Conservation (phyloP, 92 coral and sea anemone species). For the Parazoanthus darwini region DNA sequence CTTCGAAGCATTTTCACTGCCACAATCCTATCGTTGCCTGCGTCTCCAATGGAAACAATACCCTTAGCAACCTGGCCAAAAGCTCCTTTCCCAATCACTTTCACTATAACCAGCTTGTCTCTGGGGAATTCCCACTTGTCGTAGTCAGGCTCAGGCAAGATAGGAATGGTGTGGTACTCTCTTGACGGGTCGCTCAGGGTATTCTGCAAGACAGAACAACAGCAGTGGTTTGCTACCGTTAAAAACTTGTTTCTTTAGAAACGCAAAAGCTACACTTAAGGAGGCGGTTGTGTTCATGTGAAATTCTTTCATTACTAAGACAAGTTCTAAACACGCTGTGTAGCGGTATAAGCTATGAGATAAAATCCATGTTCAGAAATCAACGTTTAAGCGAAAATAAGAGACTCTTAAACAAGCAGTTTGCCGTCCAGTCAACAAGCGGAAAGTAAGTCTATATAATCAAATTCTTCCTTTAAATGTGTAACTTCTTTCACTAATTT, state of each 20-base stretch:
- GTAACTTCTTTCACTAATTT: no score
- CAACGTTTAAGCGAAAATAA: no score
- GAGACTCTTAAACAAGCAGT: no score
- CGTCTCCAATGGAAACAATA: slow-evolving; percentile 7
- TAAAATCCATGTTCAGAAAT: no score
- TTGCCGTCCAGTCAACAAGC: no score
- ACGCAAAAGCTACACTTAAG: neutral
- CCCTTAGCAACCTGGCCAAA: slow-evolving; percentile 46
- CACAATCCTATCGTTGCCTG: slow-evolving; percentile 14
- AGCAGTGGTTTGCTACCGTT: neutral
- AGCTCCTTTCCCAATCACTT: slow-evolving; percentile 43
- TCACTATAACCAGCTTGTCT: slow-evolving; percentile 33
- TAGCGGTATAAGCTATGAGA: neutral
- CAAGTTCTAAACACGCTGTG: no score
- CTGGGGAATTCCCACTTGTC: slow-evolving; percentile 41
- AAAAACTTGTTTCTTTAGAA: neutral
- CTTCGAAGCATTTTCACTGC: slow-evolving; percentile 45
- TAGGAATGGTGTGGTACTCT: slow-evolving; percentile 34
- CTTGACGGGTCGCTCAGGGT: slow-evolving; percentile 17
- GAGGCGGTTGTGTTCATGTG: no score
- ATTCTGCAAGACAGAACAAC: slow-evolving; percentile 7
- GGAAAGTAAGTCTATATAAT: no score
- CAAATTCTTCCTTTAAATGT: no score
- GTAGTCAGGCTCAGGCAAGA: neutral
- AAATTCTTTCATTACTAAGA: no score